phyloP scores from a whole-genome alignment of 2,113 vertebrate genomes.

The Dicrurus megarhynchus region DNA sequence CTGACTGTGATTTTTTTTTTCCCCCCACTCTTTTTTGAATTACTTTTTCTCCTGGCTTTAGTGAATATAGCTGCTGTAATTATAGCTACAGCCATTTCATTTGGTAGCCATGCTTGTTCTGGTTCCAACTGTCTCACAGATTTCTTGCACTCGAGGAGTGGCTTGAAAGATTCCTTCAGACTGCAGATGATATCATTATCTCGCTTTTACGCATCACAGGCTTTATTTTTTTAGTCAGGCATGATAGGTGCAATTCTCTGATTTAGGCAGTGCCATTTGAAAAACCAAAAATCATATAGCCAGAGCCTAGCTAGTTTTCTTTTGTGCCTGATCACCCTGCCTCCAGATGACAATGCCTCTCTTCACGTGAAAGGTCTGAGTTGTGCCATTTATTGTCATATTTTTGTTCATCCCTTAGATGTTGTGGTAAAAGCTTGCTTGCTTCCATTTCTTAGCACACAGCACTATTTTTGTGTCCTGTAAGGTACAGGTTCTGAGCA shows the following conservation, averaged over 20 bases:
- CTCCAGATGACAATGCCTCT: background rate
- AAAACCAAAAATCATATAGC: background rate
- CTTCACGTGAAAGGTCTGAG: background rate
- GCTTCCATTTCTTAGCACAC: background rate
- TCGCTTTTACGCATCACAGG: background rate
- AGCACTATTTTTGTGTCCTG: background rate
- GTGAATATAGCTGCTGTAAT: background rate
- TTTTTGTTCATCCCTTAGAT: background rate
- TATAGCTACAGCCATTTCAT: background rate
- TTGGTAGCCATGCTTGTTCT: background rate
- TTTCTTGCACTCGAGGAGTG: background rate
- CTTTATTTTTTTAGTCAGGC: background rate
- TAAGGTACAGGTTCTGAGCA: background rate
- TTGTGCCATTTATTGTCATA: background rate
- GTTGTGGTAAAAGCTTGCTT: background rate
- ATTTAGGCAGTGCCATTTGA: background rate
- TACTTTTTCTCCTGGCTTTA: background rate
- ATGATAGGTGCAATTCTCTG: background rate
- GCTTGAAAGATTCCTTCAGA: background rate
- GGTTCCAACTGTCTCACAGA: background rate
- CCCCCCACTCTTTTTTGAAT: rapidly evolving
- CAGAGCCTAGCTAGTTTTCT: background rate
- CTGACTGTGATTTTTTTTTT: background rate
- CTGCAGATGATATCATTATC: background rate
- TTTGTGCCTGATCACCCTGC: background rate